These are phyloP conservation scores for Botrylloides violaceus DNA, from an alignment of 23 tunicate genomes.

Conservation along the genomic window DNA sequence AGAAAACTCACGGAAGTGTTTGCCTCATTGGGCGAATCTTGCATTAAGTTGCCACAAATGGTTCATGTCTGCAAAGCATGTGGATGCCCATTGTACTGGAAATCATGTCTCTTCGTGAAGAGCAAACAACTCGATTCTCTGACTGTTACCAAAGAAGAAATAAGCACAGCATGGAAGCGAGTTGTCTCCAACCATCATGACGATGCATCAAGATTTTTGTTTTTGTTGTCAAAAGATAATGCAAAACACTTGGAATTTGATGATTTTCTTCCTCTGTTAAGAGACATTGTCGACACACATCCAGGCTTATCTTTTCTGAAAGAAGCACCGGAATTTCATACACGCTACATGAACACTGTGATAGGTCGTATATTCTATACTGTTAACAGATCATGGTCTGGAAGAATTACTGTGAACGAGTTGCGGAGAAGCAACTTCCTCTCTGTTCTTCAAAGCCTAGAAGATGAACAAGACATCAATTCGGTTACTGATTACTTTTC, in stretches of 20 bases:
- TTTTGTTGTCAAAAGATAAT: background rate
- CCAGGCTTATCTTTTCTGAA: conserved; percentile 44
- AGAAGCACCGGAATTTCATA: conserved; percentile 51
- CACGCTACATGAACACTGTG: conserved; percentile 49
- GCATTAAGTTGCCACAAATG: conserved; percentile 7
- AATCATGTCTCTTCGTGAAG: conserved; percentile 15
- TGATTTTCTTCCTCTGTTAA: conserved; percentile 15
- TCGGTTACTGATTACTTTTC: conserved; percentile 74
- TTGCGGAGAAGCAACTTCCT: conserved; percentile 42
- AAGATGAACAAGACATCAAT: conserved; percentile 84
- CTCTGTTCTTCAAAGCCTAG: conserved; percentile 29
- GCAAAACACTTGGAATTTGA: conserved; percentile 1
- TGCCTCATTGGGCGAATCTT: background rate
- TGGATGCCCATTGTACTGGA: conserved; percentile 41
- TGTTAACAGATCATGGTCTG: conserved; percentile 50
- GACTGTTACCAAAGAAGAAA: conserved; percentile 17
- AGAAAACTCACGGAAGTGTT: background rate
- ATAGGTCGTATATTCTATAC: conserved; percentile 48
- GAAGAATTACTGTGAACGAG: conserved; percentile 27
- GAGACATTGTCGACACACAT: conserved; percentile 41
- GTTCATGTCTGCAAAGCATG: conserved; percentile 24
- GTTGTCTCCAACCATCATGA: conserved; percentile 30
- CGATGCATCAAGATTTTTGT: conserved; percentile 75
- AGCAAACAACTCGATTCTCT: background rate
- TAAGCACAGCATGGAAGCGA: conserved; percentile 26